These are phyloP conservation scores for Nerophis ophidion DNA, from an alignment of 2,113 vertebrate genomes.

Conservation along the genomic window DNA sequence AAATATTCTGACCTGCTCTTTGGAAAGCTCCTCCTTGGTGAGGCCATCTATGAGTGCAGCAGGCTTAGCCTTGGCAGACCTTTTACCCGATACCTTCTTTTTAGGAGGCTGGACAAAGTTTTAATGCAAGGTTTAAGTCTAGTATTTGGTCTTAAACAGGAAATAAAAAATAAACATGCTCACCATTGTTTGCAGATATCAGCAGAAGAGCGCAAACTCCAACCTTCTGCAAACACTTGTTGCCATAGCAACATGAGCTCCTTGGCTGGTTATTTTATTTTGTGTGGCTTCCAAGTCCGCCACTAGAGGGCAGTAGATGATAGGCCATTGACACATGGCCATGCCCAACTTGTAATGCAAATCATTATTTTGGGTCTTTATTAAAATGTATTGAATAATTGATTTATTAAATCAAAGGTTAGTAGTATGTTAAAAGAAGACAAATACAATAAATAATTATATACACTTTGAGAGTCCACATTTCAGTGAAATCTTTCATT, in stretches of 20 bases:
- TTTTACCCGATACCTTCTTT: slow-evolving; percentile 61
- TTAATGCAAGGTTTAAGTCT: background rate
- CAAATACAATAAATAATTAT: too few species aligned
- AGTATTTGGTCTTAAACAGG: background rate
- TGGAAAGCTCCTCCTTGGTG: slow-evolving; percentile 77
- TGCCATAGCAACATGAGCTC: slow-evolving; percentile 4
- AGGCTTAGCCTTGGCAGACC: slow-evolving; percentile 59
- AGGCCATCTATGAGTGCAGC: slow-evolving; percentile 70
- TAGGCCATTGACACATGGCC: background rate
- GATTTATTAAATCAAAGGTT: too few species aligned
- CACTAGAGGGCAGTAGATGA: background rate
- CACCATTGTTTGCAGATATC: slow-evolving; percentile 14
- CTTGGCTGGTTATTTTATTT: background rate
- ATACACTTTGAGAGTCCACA: background rate
- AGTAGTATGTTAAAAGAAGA: too few species aligned
- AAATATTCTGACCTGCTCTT: slow-evolving; percentile 79
- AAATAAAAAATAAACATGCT: background rate
- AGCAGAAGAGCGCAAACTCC: background rate
- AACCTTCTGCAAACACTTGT: background rate
- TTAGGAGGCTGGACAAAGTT: slow-evolving; percentile 76
- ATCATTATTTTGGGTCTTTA: background rate
- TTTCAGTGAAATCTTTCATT: background rate
- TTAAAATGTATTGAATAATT: background rate
- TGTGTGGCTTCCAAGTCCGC: background rate
- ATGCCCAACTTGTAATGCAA: background rate